Conservation (phyloP, 2,888 invertebrate species). For the Tigriopus californicus region DNA sequence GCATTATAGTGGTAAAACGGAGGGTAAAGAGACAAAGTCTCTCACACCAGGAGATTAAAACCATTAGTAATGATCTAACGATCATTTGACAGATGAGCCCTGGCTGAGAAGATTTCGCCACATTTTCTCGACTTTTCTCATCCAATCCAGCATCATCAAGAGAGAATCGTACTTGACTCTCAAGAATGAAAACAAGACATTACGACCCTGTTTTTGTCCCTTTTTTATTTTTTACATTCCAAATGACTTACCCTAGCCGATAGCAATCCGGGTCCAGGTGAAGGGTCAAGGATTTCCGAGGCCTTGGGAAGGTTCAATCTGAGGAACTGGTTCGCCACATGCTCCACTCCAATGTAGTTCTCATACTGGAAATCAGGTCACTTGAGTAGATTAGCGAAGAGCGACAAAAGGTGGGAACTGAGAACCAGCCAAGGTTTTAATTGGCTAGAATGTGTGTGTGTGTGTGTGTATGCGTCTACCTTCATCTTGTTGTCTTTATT, state of each 20-base stretch:
- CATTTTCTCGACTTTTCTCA: background rate
- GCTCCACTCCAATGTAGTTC: background rate
- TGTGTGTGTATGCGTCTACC: too few species aligned
- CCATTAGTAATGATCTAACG: too few species aligned
- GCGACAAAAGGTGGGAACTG: too few species aligned
- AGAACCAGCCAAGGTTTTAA: too few species aligned
- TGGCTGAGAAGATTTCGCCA: too few species aligned
- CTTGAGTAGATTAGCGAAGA: too few species aligned
- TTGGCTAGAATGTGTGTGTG: too few species aligned
- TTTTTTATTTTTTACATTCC: background rate
- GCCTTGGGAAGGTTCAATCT: background rate
- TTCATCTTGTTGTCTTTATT: too few species aligned
- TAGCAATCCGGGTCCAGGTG: background rate
- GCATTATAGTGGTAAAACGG: background rate
- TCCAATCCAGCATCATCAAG: background rate
- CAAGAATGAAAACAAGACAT: background rate
- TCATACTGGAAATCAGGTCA: conserved; percentile 2
- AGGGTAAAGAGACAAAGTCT: too few species aligned
- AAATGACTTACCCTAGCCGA: background rate
- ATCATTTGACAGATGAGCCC: too few species aligned
- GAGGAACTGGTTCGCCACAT: background rate
- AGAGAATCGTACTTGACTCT: background rate
- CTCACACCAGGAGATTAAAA: too few species aligned
- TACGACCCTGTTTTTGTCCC: too few species aligned
- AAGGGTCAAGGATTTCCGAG: background rate